phyloP scores from a whole-genome alignment of 2,888 invertebrate genomes.

The Sesia apiformis region DNA sequence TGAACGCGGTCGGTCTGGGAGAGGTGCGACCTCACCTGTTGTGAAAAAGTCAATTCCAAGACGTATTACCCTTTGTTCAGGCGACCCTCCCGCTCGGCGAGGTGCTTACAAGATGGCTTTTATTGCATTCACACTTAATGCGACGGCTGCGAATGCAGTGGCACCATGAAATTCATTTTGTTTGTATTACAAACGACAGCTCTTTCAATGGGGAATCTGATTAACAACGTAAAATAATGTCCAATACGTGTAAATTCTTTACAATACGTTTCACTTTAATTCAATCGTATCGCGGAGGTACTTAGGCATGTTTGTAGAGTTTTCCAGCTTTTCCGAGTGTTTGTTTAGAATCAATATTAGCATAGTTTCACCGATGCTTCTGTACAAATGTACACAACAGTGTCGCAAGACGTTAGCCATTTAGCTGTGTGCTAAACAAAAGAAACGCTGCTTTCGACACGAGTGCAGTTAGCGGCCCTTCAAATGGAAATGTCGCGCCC shows the following conservation, averaged over 20 bases:
- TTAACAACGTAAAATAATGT: too few relatives aligned
- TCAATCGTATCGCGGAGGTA: too few relatives aligned
- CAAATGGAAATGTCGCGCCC: conserved; percentile 35
- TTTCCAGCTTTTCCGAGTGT: conserved; percentile 18
- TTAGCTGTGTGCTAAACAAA: conserved; percentile 60
- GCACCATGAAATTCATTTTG: conserved; percentile 28
- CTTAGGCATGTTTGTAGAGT: too few relatives aligned
- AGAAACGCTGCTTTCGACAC: conserved; percentile 47
- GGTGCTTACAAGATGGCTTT: conserved; percentile 31
- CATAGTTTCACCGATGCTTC: conserved; percentile 46
- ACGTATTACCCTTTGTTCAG: conserved; percentile 63
- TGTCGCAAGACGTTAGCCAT: conserved; percentile 40
- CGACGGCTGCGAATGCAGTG: conserved; percentile 31
- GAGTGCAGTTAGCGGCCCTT: conserved; percentile 54
- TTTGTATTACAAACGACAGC: conserved; percentile 3
- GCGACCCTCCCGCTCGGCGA: conserved; percentile 29
- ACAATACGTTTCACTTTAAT: too few relatives aligned
- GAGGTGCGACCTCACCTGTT: conserved; percentile 57
- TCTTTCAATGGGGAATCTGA: neutral
- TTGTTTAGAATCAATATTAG: conserved; percentile 25
- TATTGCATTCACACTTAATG: conserved; percentile 41
- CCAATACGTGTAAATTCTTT: too few relatives aligned
- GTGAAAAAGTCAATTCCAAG: conserved; percentile 52
- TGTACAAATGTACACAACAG: conserved; percentile 2
- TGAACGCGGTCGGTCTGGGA: conserved; percentile 32